Conservation (phyloP, 2,113 vertebrate genomes). For the Antechinus flavipes region DNA sequence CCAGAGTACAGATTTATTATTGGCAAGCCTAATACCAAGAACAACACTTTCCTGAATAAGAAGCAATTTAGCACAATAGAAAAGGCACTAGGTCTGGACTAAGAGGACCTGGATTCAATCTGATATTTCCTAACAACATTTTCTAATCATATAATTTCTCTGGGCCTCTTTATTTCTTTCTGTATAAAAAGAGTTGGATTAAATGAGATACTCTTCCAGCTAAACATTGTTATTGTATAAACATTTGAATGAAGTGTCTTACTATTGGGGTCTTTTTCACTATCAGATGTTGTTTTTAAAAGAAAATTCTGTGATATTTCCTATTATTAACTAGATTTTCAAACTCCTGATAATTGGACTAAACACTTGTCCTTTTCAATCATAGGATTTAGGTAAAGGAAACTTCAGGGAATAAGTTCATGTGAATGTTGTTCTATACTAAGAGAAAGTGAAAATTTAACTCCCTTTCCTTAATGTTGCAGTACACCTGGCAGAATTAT, state of each 20-base stretch:
- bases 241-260: background rate
- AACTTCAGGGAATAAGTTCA: background rate
- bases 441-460: background rate
- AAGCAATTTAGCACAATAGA: background rate
- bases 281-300: background rate
- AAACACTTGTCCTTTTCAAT: background rate
- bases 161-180: background rate
- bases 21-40: background rate
- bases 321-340: background rate
- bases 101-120: background rate
- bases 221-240: background rate
- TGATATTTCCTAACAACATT: background rate
- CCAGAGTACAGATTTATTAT: background rate
- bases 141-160: background rate
- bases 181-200: background rate
- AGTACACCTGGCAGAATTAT: constrained; percentile 79
- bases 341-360: constrained; percentile 10
- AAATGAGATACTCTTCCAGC: background rate
- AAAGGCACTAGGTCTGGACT: background rate
- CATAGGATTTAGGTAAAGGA: background rate
- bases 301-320: background rate
- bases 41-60: background rate
- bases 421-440: background rate
- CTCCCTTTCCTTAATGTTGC: constrained; percentile 64
- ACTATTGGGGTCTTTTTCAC: background rate